Percentiles rank a stretch among this genome's conserved stretches.
These are phyloP conservation scores for Halictus quadricinctus DNA, from an alignment of 2,888 invertebrate species.

Conservation along the genomic window DNA sequence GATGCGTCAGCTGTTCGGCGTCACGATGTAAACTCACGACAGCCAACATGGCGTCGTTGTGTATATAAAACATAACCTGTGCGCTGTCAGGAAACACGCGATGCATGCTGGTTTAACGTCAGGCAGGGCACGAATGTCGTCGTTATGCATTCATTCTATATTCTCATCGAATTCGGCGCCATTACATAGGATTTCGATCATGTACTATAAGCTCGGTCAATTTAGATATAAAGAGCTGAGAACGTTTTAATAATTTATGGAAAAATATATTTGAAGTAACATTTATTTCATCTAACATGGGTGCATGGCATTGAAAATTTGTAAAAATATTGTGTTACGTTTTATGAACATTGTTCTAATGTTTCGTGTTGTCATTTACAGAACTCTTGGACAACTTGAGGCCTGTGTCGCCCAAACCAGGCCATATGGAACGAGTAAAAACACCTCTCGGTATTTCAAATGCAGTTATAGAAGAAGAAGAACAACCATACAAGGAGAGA, in stretches of 20 bases:
- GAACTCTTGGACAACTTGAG: slow-evolving; percentile 92
- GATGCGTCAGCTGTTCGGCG: slow-evolving; percentile 39
- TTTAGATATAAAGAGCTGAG: background rate
- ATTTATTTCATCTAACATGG: slow-evolving; percentile 17
- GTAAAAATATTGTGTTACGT: background rate
- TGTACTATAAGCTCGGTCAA: background rate
- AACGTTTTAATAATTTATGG: background rate
- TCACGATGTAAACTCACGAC: slow-evolving; percentile 36
- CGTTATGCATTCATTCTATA: background rate
- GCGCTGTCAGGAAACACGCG: slow-evolving; percentile 13
- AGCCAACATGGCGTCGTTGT: slow-evolving; percentile 38
- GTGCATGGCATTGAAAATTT: background rate
- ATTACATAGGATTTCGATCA: background rate
- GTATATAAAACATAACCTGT: slow-evolving; percentile 45
- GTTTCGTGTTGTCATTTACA: slow-evolving; percentile 76
- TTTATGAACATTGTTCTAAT: background rate
- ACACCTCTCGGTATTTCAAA: slow-evolving; percentile 83
- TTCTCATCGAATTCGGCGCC: background rate
- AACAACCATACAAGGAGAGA: slow-evolving; percentile 88
- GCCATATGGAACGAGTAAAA: slow-evolving; percentile 87
- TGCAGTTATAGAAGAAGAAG: slow-evolving; percentile 82
- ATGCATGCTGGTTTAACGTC: background rate
- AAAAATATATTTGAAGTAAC: background rate
- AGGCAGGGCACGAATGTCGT: slow-evolving; percentile 14
- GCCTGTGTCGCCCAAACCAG: slow-evolving; percentile 92